Conservation (phyloP, 92 coral and sea anemone species). For the Actinernus sp. region DNA sequence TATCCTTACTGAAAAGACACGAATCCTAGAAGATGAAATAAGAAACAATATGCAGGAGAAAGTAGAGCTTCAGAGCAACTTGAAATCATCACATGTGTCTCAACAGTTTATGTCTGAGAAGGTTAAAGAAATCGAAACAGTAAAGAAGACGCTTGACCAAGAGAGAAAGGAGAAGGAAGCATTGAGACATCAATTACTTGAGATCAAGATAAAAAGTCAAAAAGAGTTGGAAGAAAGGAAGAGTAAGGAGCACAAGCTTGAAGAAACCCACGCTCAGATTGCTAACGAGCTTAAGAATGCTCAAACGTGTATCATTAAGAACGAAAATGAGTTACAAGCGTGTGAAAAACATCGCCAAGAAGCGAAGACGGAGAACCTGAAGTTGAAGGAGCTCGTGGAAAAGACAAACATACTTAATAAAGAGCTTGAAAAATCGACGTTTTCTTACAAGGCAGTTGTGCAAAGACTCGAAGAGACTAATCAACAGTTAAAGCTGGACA, state of each 20-base stretch:
- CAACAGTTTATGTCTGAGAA: slow-evolving; percentile 32
- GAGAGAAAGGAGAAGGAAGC: slow-evolving; percentile 27
- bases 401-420: slow-evolving; percentile 29
- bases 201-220: slow-evolving; percentile 11
- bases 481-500: slow-evolving; percentile 40
- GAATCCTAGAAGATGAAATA: slow-evolving; percentile 20
- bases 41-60: slow-evolving; percentile 15
- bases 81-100: slow-evolving; percentile 47
- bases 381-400: slow-evolving; percentile 25
- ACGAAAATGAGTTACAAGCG: slow-evolving; percentile 16
- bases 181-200: slow-evolving; percentile 23
- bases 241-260: slow-evolving; percentile 9
- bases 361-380: slow-evolving; percentile 26
- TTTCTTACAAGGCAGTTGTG: slow-evolving; percentile 30
- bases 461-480: slow-evolving; percentile 10
- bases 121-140: slow-evolving; percentile 13
- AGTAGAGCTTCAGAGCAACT: slow-evolving; percentile 24
- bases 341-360: slow-evolving; percentile 8
- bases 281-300: slow-evolving; percentile 9
- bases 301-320: slow-evolving; percentile 3
- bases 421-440: slow-evolving; percentile 29
- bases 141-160: slow-evolving; percentile 38
- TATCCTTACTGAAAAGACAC: slow-evolving; percentile 9
- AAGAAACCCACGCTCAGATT: slow-evolving; percentile 9
- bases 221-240: slow-evolving; percentile 23